Evolutionary conservation across 2,888 invertebrate genomes (phyloP).

Genomic region (Acanthosoma haemorrhoidale): DNA sequence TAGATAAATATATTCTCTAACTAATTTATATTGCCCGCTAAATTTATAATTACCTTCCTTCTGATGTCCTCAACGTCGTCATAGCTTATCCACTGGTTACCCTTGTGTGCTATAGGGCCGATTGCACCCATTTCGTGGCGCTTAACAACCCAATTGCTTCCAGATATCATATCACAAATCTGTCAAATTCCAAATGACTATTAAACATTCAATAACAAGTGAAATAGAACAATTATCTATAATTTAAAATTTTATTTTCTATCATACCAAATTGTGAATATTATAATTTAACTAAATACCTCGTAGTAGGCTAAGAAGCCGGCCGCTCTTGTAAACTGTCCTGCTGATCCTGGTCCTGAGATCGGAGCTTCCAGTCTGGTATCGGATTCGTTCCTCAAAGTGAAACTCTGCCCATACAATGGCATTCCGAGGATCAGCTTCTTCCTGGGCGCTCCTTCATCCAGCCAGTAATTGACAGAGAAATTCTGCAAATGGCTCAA

Average conservation of each 20-base stretch:
- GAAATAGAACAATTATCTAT: no score
- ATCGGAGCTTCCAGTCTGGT: conserved; percentile 56
- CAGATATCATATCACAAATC: conserved; percentile 33
- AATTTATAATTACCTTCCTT: conserved; percentile 54
- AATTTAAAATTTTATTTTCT: no score
- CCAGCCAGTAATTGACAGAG: conserved; percentile 67
- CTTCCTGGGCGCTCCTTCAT: conserved; percentile 57
- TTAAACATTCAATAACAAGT: no score
- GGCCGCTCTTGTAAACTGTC: conserved; percentile 61
- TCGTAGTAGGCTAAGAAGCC: conserved; percentile 75
- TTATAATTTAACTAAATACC: conserved; percentile 46
- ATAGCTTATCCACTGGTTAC: conserved; percentile 75
- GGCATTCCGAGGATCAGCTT: conserved; percentile 71
- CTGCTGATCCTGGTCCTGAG: conserved; percentile 63
- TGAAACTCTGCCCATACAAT: conserved; percentile 71
- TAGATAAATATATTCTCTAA: no score
- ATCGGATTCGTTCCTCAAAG: conserved; percentile 52
- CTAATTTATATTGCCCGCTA: no score
- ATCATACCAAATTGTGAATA: neutral
- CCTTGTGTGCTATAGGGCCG: conserved; percentile 32
- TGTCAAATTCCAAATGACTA: no score
- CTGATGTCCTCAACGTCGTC: conserved; percentile 62
- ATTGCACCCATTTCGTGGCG: conserved; percentile 25
- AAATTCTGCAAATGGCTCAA: conserved; percentile 52
- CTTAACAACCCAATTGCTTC: conserved; percentile 29